Evolutionary conservation across 1,140 invertebrate genomes (phyloP).

Genomic region (Lordiphosa stackelbergi): DNA sequence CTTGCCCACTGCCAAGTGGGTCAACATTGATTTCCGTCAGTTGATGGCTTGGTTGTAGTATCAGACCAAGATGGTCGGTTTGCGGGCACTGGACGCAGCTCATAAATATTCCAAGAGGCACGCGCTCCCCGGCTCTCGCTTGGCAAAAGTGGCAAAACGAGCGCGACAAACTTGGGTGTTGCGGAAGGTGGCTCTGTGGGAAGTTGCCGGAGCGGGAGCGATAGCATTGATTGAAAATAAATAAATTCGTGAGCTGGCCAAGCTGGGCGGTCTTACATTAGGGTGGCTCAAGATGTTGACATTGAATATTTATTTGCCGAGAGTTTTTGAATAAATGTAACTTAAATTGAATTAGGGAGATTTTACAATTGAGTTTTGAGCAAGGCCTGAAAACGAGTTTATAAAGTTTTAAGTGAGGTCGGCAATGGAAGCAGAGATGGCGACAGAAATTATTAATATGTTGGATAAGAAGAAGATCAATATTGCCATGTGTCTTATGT

Average conservation of each 20-base stretch:
- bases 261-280: constrained; percentile 11
- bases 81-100: constrained; percentile 41
- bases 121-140: constrained; percentile 40
- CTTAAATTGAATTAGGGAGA: too few relatives aligned
- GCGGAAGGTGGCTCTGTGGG: constrained; percentile 2
- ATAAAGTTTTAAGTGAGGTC: too few relatives aligned
- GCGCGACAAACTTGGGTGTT: constrained; percentile 55
- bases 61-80: constrained; percentile 23
- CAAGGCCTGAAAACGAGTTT: too few relatives aligned
- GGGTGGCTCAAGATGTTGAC: constrained; percentile 14
- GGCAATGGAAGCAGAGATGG: too few relatives aligned
- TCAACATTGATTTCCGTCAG: constrained; percentile 70
- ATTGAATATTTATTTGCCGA: constrained; percentile 6
- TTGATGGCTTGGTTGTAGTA: constrained; percentile 22
- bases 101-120: constrained; percentile 71
- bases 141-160: constrained; percentile 50
- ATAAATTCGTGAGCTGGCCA: constrained; percentile 43
- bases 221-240: constrained; percentile 69
- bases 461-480: too few relatives aligned
- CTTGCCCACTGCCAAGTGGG: constrained; percentile 57
- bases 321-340: not conserved
- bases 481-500: too few relatives aligned
- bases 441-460: too few relatives aligned
- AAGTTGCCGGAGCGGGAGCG: constrained; percentile 3
- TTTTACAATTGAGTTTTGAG: too few relatives aligned